These are phyloP conservation scores for Penaeus vannamei DNA, from an alignment of 1,140 invertebrate species.

Conservation along the genomic window DNA sequence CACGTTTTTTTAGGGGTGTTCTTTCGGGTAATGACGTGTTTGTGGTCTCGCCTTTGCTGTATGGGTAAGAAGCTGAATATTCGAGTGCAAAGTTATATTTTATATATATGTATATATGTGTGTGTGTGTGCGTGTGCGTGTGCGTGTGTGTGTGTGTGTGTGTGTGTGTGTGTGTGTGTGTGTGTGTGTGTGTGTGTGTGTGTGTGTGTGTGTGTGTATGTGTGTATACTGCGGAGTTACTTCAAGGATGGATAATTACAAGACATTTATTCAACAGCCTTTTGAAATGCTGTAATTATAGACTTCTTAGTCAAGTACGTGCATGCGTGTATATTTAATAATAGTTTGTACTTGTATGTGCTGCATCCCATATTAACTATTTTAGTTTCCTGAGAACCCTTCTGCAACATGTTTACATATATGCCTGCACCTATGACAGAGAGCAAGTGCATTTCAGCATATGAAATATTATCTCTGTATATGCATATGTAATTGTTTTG, in stretches of 20 bases:
- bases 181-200: not conserved
- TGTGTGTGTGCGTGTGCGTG: not conserved
- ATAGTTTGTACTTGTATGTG: too few relatives aligned
- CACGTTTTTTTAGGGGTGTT: too few relatives aligned
- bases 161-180: not conserved
- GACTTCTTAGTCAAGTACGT: not conserved
- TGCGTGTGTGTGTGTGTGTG: not conserved
- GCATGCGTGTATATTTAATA: not conserved
- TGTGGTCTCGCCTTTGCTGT: too few relatives aligned
- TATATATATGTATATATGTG: not conserved
- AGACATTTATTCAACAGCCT: not conserved
- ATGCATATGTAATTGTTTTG: not conserved
- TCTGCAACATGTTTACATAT: too few relatives aligned
- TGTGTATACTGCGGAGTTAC: not conserved
- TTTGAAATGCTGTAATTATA: too few relatives aligned
- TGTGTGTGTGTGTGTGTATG: not conserved
- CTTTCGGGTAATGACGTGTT: too few relatives aligned
- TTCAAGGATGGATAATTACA: not conserved
- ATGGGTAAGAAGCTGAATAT: too few relatives aligned
- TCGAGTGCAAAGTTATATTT: not conserved
- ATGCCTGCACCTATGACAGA: too few relatives aligned
- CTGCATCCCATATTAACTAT: too few relatives aligned
- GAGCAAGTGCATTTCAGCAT: too few relatives aligned
- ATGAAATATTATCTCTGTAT: not conserved
- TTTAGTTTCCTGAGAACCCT: too few relatives aligned